Conservation (phyloP, 2,113 vertebrate species). For the Embiotoca jacksoni region DNA sequence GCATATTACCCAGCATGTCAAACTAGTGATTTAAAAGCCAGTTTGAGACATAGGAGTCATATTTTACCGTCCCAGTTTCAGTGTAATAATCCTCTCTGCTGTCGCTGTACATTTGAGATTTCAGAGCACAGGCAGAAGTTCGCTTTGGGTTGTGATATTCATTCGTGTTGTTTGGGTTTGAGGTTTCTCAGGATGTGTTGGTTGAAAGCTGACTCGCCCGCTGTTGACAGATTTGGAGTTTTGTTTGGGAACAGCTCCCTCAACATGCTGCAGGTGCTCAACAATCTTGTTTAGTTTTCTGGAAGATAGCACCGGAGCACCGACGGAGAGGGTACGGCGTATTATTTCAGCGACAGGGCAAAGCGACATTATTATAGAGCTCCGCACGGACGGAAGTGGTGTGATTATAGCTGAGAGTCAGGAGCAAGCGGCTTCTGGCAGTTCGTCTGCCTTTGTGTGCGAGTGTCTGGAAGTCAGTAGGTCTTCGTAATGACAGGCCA, state of each 20-base stretch:
- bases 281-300: slow-evolving; percentile 69
- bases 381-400: background rate
- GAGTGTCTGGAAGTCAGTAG: slow-evolving; percentile 11
- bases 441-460: background rate
- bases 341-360: background rate
- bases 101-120: background rate
- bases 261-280: slow-evolving; percentile 71
- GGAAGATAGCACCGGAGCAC: slow-evolving; percentile 29
- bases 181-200: slow-evolving; percentile 33
- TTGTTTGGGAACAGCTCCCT: slow-evolving; percentile 67
- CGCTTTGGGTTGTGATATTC: slow-evolving; percentile 29
- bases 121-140: background rate
- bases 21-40: too few relatives aligned
- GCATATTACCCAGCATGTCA: too few relatives aligned
- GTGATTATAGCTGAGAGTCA: slow-evolving; percentile 3
- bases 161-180: slow-evolving; percentile 69
- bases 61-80: background rate
- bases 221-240: slow-evolving; percentile 55
- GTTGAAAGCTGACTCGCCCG: slow-evolving; percentile 36
- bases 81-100: background rate
- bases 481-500: background rate
- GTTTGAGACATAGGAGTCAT: too few relatives aligned
- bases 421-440: slow-evolving; percentile 27
- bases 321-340: slow-evolving; percentile 4
- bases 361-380: background rate